phyloP scores from a whole-genome alignment of 2,113 vertebrate species.

The Pyxicephalus adspersus region DNA sequence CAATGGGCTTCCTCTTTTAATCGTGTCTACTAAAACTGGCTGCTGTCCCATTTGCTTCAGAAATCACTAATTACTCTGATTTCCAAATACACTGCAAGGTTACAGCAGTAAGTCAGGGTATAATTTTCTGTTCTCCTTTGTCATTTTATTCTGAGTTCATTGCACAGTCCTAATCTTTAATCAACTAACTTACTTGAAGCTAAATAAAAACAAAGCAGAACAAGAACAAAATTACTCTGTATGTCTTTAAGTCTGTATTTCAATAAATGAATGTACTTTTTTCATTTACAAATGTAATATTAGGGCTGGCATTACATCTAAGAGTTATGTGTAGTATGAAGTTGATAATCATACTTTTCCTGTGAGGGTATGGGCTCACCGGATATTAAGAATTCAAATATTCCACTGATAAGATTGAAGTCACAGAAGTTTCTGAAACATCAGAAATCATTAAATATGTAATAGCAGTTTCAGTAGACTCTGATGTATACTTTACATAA shows the following conservation, averaged over 20 bases:
- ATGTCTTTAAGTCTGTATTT: background rate
- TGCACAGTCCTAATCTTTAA: background rate
- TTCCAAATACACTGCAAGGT: constrained; percentile 24
- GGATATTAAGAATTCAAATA: constrained; percentile 22
- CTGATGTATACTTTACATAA: constrained; percentile 9
- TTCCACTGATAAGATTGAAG: constrained; percentile 11
- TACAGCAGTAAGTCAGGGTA: background rate
- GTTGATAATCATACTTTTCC: background rate
- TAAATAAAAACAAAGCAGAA: constrained; percentile 5
- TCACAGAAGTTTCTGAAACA: background rate
- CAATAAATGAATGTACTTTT: background rate
- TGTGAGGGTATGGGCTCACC: background rate
- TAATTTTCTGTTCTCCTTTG: constrained; percentile 1
- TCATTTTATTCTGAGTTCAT: background rate
- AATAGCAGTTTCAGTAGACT: background rate
- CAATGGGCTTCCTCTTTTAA: constrained; percentile 18
- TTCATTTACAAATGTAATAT: background rate
- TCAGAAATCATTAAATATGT: constrained; percentile 36
- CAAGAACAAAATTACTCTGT: background rate
- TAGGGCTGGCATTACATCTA: background rate
- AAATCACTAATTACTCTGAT: constrained; percentile 30
- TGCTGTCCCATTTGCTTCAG: background rate
- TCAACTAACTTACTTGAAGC: constrained; percentile 8
- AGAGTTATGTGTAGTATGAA: background rate
- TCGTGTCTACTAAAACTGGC: constrained; percentile 19